phyloP scores from a whole-genome alignment of 2,113 vertebrate species.

The Nesoenas mayeri region DNA sequence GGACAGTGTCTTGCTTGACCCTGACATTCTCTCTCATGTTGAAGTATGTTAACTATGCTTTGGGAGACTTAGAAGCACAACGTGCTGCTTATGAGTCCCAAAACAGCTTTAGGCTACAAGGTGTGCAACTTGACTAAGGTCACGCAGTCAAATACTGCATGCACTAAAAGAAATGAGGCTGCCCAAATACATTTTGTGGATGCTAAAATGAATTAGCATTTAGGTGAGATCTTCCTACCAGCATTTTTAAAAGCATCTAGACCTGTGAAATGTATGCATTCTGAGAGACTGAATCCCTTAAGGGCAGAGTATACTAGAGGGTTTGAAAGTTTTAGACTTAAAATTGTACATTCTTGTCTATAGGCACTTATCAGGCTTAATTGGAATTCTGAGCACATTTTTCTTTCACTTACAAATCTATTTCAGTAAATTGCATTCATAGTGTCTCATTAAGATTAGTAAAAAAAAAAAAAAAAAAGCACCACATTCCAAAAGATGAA shows the following conservation, averaged over 20 bases:
- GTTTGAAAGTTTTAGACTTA: conserved; percentile 20
- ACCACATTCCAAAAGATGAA: neutral
- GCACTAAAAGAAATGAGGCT: neutral
- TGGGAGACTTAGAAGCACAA: neutral
- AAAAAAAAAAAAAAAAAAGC: neutral
- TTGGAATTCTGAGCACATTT: conserved; percentile 38
- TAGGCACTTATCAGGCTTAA: neutral
- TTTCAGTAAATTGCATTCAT: conserved; percentile 25
- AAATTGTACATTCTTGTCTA: neutral
- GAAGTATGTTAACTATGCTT: neutral
- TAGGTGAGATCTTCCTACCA: neutral
- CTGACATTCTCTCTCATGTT: neutral
- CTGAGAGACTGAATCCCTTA: neutral
- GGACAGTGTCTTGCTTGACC: neutral
- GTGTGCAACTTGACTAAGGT: neutral
- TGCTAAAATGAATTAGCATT: neutral
- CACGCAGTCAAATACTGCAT: neutral
- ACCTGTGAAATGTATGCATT: neutral
- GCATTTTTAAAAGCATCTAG: neutral
- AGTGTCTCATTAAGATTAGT: conserved; percentile 27
- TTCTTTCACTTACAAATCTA: conserved; percentile 32
- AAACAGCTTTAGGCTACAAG: neutral
- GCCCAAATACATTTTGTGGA: neutral
- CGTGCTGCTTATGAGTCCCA: neutral
- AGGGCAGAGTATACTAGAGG: neutral